phyloP scores from a whole-genome alignment of 2,113 vertebrate species.

The Psilopogon haemacephalus region DNA sequence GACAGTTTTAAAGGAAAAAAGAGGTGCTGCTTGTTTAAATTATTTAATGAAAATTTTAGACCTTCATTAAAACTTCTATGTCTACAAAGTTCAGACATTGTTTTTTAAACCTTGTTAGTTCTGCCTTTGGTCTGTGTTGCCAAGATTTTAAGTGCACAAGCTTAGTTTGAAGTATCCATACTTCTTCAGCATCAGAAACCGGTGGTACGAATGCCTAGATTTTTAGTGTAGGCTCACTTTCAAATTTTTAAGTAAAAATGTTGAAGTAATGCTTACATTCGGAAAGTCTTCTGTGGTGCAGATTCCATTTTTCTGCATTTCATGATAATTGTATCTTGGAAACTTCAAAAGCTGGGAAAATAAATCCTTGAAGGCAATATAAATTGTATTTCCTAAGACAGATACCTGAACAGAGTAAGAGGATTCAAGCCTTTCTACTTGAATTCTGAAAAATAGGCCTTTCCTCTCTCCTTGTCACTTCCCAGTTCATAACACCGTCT shows the following conservation, averaged over 20 bases:
- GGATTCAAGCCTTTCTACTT: neutral
- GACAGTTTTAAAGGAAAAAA: neutral
- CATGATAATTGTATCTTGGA: neutral
- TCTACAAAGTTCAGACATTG: too few species aligned
- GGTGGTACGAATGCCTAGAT: neutral
- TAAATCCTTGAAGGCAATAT: neutral
- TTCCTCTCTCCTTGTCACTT: neutral
- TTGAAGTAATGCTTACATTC: neutral
- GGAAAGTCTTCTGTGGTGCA: neutral
- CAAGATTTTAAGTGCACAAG: neutral
- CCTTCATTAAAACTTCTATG: constrained; percentile 60
- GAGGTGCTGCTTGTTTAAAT: constrained; percentile 62
- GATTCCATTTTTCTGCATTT: neutral
- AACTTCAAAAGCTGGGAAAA: neutral
- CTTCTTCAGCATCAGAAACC: neutral
- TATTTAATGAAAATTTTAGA: constrained; percentile 30
- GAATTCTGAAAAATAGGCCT: neutral
- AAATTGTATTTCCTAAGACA: neutral
- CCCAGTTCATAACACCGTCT: neutral
- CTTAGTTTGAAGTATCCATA: neutral
- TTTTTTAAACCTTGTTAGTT: too few species aligned
- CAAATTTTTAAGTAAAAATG: neutral
- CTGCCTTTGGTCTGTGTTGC: neutral
- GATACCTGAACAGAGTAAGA: neutral
- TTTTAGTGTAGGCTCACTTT: neutral